These are phyloP conservation scores for Pseudomyrmex dendroicus DNA, from an alignment of 1,140 invertebrate species.

Conservation along the genomic window DNA sequence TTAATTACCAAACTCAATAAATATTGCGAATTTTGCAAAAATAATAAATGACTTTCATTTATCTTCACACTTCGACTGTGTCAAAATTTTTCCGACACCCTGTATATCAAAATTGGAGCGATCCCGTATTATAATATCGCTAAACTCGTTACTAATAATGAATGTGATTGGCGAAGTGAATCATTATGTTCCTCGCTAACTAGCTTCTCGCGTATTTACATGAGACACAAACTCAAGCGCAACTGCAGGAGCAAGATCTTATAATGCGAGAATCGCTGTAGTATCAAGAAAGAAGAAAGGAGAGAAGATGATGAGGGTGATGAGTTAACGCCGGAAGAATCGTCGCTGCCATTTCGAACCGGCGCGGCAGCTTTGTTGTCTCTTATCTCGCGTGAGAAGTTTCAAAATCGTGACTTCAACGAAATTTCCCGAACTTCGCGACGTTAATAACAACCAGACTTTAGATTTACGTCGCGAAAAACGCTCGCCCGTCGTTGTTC, in stretches of 20 bases:
- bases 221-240: slow-evolving; percentile 13
- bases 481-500: neutral
- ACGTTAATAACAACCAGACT: neutral
- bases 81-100: too few species aligned
- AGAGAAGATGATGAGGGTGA: too few species aligned
- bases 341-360: slow-evolving; percentile 12
- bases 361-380: neutral
- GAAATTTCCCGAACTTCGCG: neutral
- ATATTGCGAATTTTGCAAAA: too few species aligned
- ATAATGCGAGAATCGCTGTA: slow-evolving; percentile 18
- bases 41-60: too few species aligned
- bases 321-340: slow-evolving; percentile 7
- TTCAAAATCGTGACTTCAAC: neutral
- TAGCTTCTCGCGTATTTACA: slow-evolving; percentile 17
- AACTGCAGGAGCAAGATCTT: neutral
- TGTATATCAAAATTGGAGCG: neutral
- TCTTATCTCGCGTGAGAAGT: neutral
- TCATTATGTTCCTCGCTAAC: slow-evolving; percentile 1
- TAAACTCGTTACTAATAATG: slow-evolving; percentile 17
- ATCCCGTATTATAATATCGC: too few species aligned
- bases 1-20: too few species aligned
- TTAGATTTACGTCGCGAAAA: neutral
- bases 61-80: too few species aligned
- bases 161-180: slow-evolving; percentile 10
- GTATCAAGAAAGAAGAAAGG: neutral